These are phyloP conservation scores for Macquaria australasica DNA, from an alignment of 2,113 vertebrate genomes.

Conservation along the genomic window DNA sequence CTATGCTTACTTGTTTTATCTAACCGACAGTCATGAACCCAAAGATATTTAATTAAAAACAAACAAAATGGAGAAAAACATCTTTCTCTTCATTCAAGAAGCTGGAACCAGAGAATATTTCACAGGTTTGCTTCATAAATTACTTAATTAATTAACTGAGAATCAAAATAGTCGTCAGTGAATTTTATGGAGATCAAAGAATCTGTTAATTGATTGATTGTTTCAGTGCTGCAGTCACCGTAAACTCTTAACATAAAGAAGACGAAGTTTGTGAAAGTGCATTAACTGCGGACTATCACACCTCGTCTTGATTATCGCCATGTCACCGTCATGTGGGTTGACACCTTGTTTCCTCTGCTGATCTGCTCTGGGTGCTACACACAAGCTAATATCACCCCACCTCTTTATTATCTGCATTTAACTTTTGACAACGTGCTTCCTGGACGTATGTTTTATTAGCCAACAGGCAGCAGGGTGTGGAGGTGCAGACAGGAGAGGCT, in stretches of 20 bases:
- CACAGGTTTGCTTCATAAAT: no score
- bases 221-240: neutral
- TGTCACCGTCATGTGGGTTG: neutral
- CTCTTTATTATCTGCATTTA: neutral
- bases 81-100: neutral
- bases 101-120: neutral
- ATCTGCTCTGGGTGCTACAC: neutral
- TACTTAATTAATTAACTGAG: no score
- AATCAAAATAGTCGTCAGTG: neutral
- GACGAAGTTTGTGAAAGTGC: neutral
- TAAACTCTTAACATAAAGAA: neutral
- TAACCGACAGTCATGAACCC: neutral
- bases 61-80: neutral
- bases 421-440: neutral
- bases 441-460: neutral
- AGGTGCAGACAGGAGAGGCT: neutral
- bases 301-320: neutral
- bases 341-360: neutral
- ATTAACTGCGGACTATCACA: neutral
- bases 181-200: no score
- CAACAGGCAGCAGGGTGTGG: neutral
- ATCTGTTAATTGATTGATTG: neutral
- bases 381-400: no score
- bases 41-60: neutral
- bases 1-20: neutral